Conservation (phyloP, 2,797 vertebrate species). For the Channallabes apus region DNA sequence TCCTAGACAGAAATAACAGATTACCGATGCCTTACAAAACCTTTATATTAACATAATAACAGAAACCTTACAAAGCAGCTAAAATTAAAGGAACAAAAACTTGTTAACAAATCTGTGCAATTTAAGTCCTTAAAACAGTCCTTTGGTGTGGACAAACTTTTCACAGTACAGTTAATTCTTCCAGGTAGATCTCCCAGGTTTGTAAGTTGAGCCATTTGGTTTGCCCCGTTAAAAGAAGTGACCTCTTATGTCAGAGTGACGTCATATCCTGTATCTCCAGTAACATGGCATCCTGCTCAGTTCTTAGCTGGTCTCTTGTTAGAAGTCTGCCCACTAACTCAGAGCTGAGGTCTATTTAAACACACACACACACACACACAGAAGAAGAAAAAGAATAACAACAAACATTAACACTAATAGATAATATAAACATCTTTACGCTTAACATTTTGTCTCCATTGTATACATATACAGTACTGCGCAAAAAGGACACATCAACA, state of each 20-base stretch:
- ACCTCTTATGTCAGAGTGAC: slow-evolving; percentile 56
- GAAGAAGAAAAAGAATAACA: neutral
- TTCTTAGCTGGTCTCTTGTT: slow-evolving; percentile 76
- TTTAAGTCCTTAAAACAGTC: slow-evolving; percentile 23
- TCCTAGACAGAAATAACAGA: slow-evolving; percentile 32
- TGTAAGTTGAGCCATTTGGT: slow-evolving; percentile 27
- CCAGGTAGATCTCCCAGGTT: slow-evolving; percentile 42
- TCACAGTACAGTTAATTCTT: slow-evolving; percentile 51
- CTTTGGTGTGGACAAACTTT: slow-evolving; percentile 46
- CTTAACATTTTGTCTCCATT: neutral
- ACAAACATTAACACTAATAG: neutral
- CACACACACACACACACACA: slow-evolving; percentile 4
- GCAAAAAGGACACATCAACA: neutral
- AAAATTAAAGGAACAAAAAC: slow-evolving; percentile 19
- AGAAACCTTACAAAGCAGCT: slow-evolving; percentile 25
- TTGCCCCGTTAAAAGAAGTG: slow-evolving; percentile 25
- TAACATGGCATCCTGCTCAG: slow-evolving; percentile 79
- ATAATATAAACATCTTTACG: neutral
- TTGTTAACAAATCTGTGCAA: slow-evolving; percentile 44
- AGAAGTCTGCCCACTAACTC: slow-evolving; percentile 77
- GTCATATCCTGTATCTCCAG: slow-evolving; percentile 78
- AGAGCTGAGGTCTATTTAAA: slow-evolving; percentile 71
- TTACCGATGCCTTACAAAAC: slow-evolving; percentile 32
- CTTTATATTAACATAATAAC: slow-evolving; percentile 12
- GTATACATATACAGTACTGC: neutral